Percentiles rank a stretch among this genome's conserved stretches.
Evolutionary conservation across 2,797 vertebrate species (phyloP).

Genomic region (Psittacula derbiana): DNA sequence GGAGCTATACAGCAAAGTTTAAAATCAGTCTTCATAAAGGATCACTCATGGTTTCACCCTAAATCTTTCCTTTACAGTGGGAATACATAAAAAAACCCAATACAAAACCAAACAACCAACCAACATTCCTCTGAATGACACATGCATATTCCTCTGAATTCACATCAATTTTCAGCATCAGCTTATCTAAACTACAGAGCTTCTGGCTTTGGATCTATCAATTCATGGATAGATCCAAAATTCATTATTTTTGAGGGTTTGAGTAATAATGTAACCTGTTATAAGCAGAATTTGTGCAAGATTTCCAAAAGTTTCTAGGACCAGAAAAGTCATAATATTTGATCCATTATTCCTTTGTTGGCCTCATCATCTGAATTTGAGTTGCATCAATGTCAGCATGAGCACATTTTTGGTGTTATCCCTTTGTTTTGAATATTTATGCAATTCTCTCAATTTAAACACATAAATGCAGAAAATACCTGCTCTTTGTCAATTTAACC

Average conservation of each 20-base stretch:
- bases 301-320: not conserved
- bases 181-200: not conserved
- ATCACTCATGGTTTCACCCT: not conserved
- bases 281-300: not conserved
- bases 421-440: not conserved
- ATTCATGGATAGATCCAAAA: not conserved
- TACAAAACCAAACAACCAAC: not conserved
- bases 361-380: not conserved
- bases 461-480: not conserved
- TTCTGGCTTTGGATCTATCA: not conserved
- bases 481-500: not conserved
- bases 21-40: not conserved
- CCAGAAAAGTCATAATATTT: not conserved
- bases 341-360: not conserved
- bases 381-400: not conserved
- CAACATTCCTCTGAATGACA: too few species aligned
- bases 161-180: not conserved
- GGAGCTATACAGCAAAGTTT: not conserved
- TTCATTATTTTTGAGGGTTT: not conserved
- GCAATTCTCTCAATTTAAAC: not conserved
- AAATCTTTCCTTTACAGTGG: not conserved
- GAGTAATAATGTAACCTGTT: not conserved
- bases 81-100: not conserved
- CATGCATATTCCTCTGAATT: not conserved
- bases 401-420: not conserved